Conservation (phyloP, 2,888 invertebrate genomes). For the Nymphalis c-album region DNA sequence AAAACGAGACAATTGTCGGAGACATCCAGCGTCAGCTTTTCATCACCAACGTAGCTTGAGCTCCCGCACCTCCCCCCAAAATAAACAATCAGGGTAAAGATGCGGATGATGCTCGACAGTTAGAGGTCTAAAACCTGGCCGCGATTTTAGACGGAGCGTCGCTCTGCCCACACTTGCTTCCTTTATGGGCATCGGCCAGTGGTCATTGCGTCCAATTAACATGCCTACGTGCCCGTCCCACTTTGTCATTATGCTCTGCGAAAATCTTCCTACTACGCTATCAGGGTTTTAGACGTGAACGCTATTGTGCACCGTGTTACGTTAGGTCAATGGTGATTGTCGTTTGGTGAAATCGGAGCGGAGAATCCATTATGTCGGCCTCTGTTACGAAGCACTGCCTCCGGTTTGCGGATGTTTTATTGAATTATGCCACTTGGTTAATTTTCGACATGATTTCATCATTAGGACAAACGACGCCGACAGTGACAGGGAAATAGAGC, state of each 20-base stretch:
- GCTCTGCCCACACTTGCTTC: conserved; percentile 69
- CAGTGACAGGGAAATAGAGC: conserved; percentile 10
- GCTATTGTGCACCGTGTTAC: conserved; percentile 32
- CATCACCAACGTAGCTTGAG: conserved; percentile 48
- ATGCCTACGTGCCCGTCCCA: conserved; percentile 77
- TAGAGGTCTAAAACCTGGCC: conserved; percentile 50
- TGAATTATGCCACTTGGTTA: conserved; percentile 33
- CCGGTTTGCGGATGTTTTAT: conserved; percentile 35
- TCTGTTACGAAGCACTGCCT: conserved; percentile 17
- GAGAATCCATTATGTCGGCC: conserved; percentile 20
- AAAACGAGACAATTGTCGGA: conserved; percentile 62
- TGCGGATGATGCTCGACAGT: conserved; percentile 31
- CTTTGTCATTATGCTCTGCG: conserved; percentile 65
- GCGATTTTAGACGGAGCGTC: conserved; percentile 67
- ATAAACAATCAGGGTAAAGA: conserved; percentile 12
- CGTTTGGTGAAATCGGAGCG: conserved; percentile 16
- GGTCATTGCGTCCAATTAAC: conserved; percentile 77
- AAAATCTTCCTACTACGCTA: conserved; percentile 62
- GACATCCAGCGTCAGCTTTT: conserved; percentile 51
- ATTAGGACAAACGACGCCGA: conserved; percentile 23
- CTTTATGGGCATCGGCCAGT: conserved; percentile 71
- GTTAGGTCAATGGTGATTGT: conserved; percentile 40
- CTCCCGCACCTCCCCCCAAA: conserved; percentile 44
- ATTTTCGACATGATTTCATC: conserved; percentile 32
- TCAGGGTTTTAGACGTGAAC: conserved; percentile 46